phyloP scores from a whole-genome alignment of 2,888 invertebrate genomes.

The Hemaris fuciformis region DNA sequence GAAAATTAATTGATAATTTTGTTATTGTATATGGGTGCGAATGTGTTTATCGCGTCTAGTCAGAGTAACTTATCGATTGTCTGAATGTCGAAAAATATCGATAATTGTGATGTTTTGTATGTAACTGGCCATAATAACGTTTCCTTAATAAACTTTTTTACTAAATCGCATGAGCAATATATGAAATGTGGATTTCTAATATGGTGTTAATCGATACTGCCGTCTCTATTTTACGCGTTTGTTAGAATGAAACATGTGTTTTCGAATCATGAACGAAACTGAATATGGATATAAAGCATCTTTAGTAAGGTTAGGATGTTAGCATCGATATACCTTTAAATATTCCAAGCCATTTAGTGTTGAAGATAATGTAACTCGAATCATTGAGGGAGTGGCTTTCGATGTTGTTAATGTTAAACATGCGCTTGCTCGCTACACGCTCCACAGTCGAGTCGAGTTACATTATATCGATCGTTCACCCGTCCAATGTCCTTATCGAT shows the following conservation, averaged over 20 bases:
- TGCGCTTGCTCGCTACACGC: constrained; percentile 42
- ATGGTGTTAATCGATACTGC: constrained; percentile 8
- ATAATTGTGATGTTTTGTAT: constrained; percentile 4
- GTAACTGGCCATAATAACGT: constrained; percentile 3
- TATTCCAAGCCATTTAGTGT: constrained; percentile 16
- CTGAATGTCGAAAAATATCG: not conserved
- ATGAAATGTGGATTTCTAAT: not conserved
- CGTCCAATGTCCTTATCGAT: constrained; percentile 51
- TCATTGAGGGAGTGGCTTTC: constrained; percentile 55
- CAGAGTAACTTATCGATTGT: constrained; percentile 11
- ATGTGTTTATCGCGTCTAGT: constrained; percentile 13
- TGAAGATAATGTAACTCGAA: constrained; percentile 29
- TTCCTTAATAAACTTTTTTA: not conserved
- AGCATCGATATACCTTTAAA: constrained; percentile 12
- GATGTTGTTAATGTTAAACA: constrained; percentile 46
- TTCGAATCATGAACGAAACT: not conserved
- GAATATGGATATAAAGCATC: not conserved
- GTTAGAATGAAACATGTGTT: constrained; percentile 6
- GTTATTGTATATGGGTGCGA: constrained; percentile 9
- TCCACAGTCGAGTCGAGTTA: constrained; percentile 49
- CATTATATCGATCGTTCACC: constrained; percentile 39
- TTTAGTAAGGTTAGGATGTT: constrained; percentile 3
- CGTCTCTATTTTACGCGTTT: constrained; percentile 4
- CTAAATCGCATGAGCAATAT: not conserved
- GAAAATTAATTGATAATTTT: constrained; percentile 6